phyloP scores from a whole-genome alignment of 2,797 vertebrate species.

The Gallinago solitaria region DNA sequence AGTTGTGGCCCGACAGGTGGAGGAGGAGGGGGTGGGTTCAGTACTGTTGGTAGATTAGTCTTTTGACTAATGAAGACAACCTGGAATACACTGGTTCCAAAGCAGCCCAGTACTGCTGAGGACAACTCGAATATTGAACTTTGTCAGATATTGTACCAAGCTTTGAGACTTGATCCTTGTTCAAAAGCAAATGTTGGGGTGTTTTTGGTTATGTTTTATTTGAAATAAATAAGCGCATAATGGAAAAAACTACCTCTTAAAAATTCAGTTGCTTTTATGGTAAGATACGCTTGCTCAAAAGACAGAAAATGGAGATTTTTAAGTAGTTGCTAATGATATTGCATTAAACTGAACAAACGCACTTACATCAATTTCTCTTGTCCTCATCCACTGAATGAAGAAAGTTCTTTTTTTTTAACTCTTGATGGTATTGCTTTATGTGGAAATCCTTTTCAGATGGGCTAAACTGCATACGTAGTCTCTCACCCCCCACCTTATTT shows the following conservation, averaged over 20 bases:
- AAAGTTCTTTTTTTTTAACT: background rate
- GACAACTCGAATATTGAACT: constrained; percentile 73
- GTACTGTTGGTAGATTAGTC: constrained; percentile 93
- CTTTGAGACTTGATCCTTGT: constrained; percentile 70
- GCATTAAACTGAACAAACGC: constrained; percentile 55
- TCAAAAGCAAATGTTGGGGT: constrained; percentile 65
- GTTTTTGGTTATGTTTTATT: constrained; percentile 71
- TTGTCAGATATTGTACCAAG: constrained; percentile 58
- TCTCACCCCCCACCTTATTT: background rate
- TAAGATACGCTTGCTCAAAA: constrained; percentile 67
- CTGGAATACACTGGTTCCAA: constrained; percentile 72
- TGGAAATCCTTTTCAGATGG: background rate
- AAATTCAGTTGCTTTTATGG: constrained; percentile 74
- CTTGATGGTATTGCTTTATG: background rate
- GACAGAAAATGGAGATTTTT: constrained; percentile 5
- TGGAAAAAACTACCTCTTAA: constrained; percentile 83
- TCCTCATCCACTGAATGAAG: constrained; percentile 35
- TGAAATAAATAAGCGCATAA: constrained; percentile 79
- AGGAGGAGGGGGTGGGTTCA: constrained; percentile 92
- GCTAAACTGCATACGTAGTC: background rate
- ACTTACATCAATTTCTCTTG: constrained; percentile 35
- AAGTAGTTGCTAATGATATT: constrained; percentile 57
- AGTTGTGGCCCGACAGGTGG: constrained; percentile 96
- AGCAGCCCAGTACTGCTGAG: constrained; percentile 55
- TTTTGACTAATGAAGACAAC: constrained; percentile 81